These are phyloP conservation scores for Tetraodon nigroviridis DNA, from an alignment of 2,113 vertebrate genomes.

Conservation along the genomic window DNA sequence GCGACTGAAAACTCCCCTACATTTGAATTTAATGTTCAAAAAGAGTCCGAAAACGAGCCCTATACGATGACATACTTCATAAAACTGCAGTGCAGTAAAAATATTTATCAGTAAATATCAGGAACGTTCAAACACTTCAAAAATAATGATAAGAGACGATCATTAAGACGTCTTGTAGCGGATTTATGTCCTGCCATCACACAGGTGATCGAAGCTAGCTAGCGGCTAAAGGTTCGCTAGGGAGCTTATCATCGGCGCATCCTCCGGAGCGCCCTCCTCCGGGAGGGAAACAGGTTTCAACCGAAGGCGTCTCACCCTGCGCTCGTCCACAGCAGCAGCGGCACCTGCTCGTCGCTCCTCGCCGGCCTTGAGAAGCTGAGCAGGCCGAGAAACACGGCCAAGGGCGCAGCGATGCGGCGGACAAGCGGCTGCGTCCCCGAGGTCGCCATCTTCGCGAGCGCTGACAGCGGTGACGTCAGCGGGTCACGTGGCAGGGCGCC, in stretches of 20 bases:
- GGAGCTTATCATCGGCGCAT: too few species aligned
- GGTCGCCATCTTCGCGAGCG: constrained; percentile 60
- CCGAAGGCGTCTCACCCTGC: constrained; percentile 60
- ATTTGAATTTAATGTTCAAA: too few species aligned
- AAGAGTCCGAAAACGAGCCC: too few species aligned
- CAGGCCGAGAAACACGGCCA: constrained; percentile 25
- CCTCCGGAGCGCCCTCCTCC: background rate
- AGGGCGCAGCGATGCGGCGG: constrained; percentile 9
- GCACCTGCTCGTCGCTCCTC: constrained; percentile 73
- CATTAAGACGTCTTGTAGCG: too few species aligned
- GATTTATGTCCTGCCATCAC: too few species aligned
- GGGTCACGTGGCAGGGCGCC: constrained; percentile 17
- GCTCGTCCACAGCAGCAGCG: constrained; percentile 78
- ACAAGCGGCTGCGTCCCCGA: background rate
- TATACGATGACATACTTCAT: too few species aligned
- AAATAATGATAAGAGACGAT: too few species aligned
- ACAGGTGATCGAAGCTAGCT: background rate
- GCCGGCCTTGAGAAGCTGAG: background rate
- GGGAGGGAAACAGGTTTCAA: accelerated
- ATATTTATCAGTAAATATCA: too few species aligned
- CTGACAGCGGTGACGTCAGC: constrained; percentile 16
- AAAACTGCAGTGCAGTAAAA: too few species aligned
- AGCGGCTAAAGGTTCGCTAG: background rate
- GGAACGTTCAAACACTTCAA: too few species aligned
- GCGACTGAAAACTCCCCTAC: too few species aligned